Conservation (phyloP, 2,113 vertebrate genomes). For the Sylvilagus bachmani region DNA sequence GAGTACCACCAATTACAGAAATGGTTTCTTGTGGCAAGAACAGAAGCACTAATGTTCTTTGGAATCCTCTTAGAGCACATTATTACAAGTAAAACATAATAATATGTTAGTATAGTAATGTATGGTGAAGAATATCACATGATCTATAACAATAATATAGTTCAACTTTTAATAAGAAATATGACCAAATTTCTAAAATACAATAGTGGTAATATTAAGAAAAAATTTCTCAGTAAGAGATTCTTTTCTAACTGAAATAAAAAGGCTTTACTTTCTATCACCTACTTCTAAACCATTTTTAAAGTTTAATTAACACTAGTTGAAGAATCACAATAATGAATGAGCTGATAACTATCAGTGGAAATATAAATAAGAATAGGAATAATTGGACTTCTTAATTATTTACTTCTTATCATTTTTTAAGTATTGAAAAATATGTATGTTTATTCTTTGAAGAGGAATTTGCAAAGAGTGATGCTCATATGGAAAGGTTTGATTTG, state of each 20-base stretch:
- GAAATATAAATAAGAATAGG: conserved; percentile 41
- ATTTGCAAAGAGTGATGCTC: neutral
- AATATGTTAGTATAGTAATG: neutral
- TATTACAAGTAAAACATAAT: neutral
- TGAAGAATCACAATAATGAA: neutral
- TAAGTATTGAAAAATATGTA: neutral
- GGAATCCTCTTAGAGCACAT: neutral
- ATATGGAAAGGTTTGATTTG: neutral
- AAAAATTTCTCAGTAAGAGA: neutral
- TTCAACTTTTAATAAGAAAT: neutral
- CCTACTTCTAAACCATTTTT: neutral
- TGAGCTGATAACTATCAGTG: neutral
- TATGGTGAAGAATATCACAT: neutral
- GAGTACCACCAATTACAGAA: accelerated
- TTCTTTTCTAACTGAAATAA: neutral
- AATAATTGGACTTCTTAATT: conserved; percentile 8
- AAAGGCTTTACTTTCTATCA: neutral
- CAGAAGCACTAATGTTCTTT: neutral
- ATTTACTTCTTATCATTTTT: conserved; percentile 11
- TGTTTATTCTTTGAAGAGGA: neutral
- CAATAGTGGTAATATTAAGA: neutral
- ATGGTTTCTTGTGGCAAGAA: neutral
- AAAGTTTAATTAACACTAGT: conserved; percentile 35
- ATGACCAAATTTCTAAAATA: neutral
- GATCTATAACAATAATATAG: neutral